Conservation (phyloP, 2,113 vertebrate species). For the Eublepharis macularius region DNA sequence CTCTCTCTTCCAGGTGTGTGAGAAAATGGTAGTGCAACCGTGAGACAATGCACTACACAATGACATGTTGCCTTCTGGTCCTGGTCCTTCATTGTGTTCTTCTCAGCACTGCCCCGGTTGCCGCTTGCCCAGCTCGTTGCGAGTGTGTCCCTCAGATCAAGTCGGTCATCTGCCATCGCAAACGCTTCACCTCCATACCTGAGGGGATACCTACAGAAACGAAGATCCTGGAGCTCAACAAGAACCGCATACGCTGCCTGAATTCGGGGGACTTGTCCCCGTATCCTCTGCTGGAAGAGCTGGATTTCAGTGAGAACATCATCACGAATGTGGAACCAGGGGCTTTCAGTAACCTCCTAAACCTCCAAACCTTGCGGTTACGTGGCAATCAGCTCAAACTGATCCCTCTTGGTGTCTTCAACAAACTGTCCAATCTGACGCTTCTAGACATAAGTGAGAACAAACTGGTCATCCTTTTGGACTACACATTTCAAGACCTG, state of each 20-base stretch:
- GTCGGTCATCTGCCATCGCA: constrained; percentile 87
- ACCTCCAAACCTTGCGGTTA: constrained; percentile 84
- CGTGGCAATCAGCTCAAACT: constrained; percentile 92
- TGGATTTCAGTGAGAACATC: constrained; percentile 94
- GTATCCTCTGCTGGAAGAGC: constrained; percentile 85
- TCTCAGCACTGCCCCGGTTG: constrained; percentile 37
- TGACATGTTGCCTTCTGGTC: constrained; percentile 71
- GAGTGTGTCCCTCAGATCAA: constrained; percentile 82
- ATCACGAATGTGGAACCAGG: constrained; percentile 92
- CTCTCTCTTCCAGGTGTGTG: constrained; percentile 72
- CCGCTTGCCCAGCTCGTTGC: constrained; percentile 87
- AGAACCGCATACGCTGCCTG: constrained; percentile 94
- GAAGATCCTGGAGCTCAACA: constrained; percentile 86
- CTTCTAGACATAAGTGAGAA: constrained; percentile 95
- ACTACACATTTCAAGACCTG: constrained; percentile 94
- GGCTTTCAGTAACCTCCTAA: constrained; percentile 87
- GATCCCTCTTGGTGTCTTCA: constrained; percentile 91
- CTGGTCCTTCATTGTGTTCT: constrained; percentile 79
- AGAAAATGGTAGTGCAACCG: constrained; percentile 74
- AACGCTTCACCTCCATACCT: constrained; percentile 86
- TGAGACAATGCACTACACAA: constrained; percentile 73
- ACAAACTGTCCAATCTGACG: constrained; percentile 89
- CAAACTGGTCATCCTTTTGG: constrained; percentile 93
- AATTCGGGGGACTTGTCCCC: constrained; percentile 86
- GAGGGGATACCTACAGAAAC: constrained; percentile 91